Base-by-base conservation (phyloP, 2,888 invertebrate species). In the Auanema freiburgensis region DNA sequence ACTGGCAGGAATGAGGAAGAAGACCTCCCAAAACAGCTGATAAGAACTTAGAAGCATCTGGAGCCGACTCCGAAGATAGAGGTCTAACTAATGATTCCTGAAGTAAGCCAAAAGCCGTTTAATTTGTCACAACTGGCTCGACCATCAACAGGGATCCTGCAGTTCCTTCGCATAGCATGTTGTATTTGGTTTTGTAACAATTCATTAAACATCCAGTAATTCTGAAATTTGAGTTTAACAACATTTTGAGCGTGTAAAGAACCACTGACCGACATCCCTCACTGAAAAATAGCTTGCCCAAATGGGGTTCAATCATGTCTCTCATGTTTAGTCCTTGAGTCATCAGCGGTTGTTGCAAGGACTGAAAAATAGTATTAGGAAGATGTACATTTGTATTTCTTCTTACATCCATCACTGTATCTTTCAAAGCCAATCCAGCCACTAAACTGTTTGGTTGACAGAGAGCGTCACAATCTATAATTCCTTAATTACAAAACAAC, bases 161-260 rank as follows among this genome's bases (percentile, higher is more conserved):
- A 21, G 63, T 57, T 33, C 63, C 63, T 23, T 63, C 63, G 23
- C 63, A 63, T 41, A 52, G n/a, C 57, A 57, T 52, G 18, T 63
- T 52, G 57, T 57, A 63, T 24, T 63, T 63, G 10, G 43, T 52
- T 25, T 57, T 49, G 51, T 63, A 63, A 24, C 63, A 63, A 8
- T 52, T 25, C 21, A 63, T n/a, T 51, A 63, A 18, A 24, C 63
- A 63, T 23, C 57, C n/a, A 12, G 43, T 25, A 25, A 61, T 56
- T n/a, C 61, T 56, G 21, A 43, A 55, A 12, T 33, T 33, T 33
- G 33, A 33, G n/a, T n/a, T n/a, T n/a, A n/a, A n/a, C n/a, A n/a
- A n/a, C 12, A 24, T 16, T 54, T 12, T 54, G 10, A 54, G 33
- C 12, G n/a, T 43, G 43, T 11, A 43, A 43, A 10, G 21, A 46